Evolutionary conservation across 2,797 vertebrate genomes (phyloP).

Genomic region (Diglossa cyanea): DNA sequence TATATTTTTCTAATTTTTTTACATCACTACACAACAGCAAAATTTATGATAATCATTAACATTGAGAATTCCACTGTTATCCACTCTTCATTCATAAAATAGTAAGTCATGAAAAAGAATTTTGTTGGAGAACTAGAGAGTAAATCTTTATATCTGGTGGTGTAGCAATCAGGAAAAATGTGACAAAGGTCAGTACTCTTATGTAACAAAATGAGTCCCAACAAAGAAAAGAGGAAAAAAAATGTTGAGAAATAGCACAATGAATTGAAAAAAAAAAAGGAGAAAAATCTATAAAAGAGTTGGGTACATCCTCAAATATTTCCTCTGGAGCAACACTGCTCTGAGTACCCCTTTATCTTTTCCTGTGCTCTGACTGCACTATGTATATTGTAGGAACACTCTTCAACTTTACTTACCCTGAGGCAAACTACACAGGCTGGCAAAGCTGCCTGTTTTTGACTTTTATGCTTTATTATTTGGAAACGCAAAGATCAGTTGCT

Average conservation of each 20-base stretch:
- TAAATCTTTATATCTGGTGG: background rate
- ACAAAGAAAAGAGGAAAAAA: background rate
- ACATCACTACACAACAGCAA: background rate
- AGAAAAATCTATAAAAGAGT: background rate
- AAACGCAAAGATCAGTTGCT: background rate
- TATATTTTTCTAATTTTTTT: background rate
- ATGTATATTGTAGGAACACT: background rate
- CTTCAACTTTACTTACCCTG: background rate
- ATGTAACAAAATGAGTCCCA: background rate
- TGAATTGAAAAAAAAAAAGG: background rate
- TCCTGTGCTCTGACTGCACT: background rate
- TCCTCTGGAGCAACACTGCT: background rate
- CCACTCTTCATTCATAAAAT: background rate
- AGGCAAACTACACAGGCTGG: background rate
- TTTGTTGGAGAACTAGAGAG: background rate
- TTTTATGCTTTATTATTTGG: background rate
- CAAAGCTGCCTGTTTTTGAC: background rate
- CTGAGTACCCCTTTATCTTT: background rate
- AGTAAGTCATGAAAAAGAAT: background rate
- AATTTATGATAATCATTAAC: background rate
- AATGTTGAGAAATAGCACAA: rapidly evolving
- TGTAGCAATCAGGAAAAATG: background rate
- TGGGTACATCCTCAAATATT: background rate
- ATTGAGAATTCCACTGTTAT: background rate
- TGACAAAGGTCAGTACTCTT: background rate